phyloP scores from a whole-genome alignment of 2,113 vertebrate genomes.

The Propithecus coquereli region DNA sequence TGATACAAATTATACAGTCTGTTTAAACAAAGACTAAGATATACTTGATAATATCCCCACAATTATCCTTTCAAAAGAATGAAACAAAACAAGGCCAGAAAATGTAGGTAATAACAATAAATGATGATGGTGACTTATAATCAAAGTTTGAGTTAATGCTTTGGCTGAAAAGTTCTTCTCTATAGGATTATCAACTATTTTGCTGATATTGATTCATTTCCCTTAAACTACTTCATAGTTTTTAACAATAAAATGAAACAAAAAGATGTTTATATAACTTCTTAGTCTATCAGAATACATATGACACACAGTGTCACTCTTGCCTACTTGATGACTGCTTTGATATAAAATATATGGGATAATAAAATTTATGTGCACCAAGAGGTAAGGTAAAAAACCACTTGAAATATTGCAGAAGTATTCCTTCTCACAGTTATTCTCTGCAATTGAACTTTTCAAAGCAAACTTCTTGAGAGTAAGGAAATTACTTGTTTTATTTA shows the following conservation, averaged over 20 bases:
- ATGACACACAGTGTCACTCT: neutral
- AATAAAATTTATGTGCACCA: neutral
- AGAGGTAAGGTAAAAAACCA: neutral
- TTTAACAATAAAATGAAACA: neutral
- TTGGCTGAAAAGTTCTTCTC: neutral
- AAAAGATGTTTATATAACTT: neutral
- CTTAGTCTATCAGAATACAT: neutral
- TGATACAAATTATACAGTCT: neutral
- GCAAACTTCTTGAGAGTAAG: neutral
- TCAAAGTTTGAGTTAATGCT: neutral
- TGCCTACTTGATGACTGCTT: neutral
- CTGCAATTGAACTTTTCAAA: neutral
- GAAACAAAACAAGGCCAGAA: neutral
- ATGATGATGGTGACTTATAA: neutral
- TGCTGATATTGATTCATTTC: neutral
- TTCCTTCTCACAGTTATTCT: neutral
- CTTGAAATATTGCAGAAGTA: neutral
- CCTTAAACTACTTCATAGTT: neutral
- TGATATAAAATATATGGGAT: neutral
- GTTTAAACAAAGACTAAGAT: neutral
- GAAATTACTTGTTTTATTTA: neutral
- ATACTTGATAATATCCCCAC: neutral
- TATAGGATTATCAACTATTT: neutral
- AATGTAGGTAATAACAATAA: neutral
- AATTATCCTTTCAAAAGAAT: neutral